Conservation (phyloP, 2,888 invertebrate genomes). For the Silvanus unidentatus region DNA sequence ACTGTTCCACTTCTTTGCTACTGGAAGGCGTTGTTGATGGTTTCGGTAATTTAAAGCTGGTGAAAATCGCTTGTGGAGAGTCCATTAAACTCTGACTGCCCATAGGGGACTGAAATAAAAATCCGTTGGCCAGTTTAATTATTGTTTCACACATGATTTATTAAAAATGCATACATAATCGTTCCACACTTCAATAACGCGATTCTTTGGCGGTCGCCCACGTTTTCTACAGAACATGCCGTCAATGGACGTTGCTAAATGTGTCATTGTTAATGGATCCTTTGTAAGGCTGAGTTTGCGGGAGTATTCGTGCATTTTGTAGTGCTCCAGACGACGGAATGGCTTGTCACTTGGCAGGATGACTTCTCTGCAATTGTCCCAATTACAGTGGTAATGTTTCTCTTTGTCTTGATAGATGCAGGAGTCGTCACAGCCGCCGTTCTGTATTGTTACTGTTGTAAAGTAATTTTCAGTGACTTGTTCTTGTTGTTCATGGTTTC, state of each 20-base stretch:
- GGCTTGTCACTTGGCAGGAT: conserved; percentile 72
- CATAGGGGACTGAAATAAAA: conserved; percentile 30
- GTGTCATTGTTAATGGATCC: conserved; percentile 50
- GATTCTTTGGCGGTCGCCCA: conserved; percentile 94
- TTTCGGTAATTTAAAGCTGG: conserved; percentile 88
- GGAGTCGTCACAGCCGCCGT: conserved; percentile 60
- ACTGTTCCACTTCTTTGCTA: conserved; percentile 37
- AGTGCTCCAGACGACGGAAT: conserved; percentile 76
- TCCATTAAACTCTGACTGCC: conserved; percentile 47
- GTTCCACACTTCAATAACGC: conserved; percentile 87
- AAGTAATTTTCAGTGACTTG: conserved; percentile 75
- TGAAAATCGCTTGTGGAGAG: conserved; percentile 86
- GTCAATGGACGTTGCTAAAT: conserved; percentile 70
- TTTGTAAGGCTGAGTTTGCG: conserved; percentile 45
- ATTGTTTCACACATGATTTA: too few species aligned
- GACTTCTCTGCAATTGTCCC: conserved; percentile 79
- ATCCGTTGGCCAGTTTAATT: too few species aligned
- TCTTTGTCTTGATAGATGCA: conserved; percentile 73
- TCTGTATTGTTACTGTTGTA: conserved; percentile 58
- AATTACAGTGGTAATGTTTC: conserved; percentile 84
- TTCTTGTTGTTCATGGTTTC: conserved; percentile 84
- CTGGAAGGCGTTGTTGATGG: conserved; percentile 37
- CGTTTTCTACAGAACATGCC: conserved; percentile 89
- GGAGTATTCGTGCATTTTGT: conserved; percentile 66
- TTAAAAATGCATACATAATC: conserved; percentile 59